phyloP scores from a whole-genome alignment of 2,797 vertebrate species.

The Babyrousa celebensis region DNA sequence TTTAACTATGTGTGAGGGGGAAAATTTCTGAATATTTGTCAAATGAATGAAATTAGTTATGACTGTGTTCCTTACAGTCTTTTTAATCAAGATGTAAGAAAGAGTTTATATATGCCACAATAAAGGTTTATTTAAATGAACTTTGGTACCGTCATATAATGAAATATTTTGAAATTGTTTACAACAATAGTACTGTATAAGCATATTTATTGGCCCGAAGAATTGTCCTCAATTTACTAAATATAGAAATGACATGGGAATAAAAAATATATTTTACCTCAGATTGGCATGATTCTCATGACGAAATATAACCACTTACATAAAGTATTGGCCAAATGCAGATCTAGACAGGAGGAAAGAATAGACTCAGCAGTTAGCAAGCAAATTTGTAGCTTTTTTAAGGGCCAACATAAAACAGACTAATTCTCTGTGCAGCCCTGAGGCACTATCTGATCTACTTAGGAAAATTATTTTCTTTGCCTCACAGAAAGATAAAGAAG shows the following conservation, averaged over 20 bases:
- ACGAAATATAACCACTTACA: neutral
- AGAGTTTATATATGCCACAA: neutral
- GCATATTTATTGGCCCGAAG: neutral
- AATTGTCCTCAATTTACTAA: neutral
- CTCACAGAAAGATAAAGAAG: conserved; percentile 23
- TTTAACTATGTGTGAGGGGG: neutral
- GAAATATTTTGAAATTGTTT: conserved; percentile 28
- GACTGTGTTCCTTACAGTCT: neutral
- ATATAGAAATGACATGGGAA: neutral
- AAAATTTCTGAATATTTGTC: neutral
- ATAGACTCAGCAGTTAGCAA: neutral
- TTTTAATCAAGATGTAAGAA: neutral
- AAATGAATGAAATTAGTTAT: conserved; percentile 46
- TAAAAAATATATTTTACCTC: neutral
- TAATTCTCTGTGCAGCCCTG: neutral
- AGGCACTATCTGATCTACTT: neutral
- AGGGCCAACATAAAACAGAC: neutral
- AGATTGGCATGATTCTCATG: neutral
- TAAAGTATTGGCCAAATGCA: neutral
- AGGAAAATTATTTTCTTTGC: conserved; percentile 62
- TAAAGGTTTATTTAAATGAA: neutral
- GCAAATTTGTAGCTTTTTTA: neutral
- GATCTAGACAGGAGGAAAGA: neutral
- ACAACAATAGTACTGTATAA: neutral
- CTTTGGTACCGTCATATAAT: neutral